These are phyloP conservation scores for Acrocyrtus sp. DNA, from an alignment of 2,888 invertebrate genomes.

Conservation along the genomic window DNA sequence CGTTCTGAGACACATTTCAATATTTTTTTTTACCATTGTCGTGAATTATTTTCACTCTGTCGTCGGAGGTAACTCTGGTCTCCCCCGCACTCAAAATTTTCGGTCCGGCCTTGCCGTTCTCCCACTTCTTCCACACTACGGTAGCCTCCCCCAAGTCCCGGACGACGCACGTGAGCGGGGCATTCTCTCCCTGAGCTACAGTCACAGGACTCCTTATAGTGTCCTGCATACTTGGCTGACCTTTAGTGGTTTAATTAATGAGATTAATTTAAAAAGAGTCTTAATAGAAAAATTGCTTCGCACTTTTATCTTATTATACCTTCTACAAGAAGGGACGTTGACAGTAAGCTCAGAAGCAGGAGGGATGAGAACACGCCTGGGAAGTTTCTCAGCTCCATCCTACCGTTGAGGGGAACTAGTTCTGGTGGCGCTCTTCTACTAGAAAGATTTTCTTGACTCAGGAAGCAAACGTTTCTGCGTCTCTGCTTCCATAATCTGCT, in stretches of 20 bases:
- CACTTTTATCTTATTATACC: no score
- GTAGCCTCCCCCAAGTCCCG: conserved; percentile 77
- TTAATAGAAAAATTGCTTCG: no score
- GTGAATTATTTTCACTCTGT: conserved; percentile 78
- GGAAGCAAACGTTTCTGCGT: background rate
- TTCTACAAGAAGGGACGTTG: background rate
- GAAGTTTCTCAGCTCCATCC: background rate
- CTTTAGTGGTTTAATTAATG: no score
- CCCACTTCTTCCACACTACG: conserved; percentile 80
- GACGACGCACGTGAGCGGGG: conserved; percentile 81
- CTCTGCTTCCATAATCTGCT: background rate
- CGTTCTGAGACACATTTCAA: background rate
- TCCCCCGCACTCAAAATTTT: conserved; percentile 79
- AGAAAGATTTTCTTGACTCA: background rate
- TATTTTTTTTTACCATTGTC: conserved; percentile 76
- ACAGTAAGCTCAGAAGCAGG: background rate
- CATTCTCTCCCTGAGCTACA: conserved; percentile 79
- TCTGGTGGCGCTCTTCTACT: background rate
- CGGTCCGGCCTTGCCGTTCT: conserved; percentile 70
- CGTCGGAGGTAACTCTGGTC: conserved; percentile 79
- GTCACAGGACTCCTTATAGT: conserved; percentile 70
- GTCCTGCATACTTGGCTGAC: conserved; percentile 69
- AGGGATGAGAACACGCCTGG: background rate
- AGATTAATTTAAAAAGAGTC: no score
- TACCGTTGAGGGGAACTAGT: background rate